Percentiles rank a stretch among this genome's conserved stretches.
Conservation (phyloP, 2,797 vertebrate genomes). For the Parotocinclus haroldoi region DNA sequence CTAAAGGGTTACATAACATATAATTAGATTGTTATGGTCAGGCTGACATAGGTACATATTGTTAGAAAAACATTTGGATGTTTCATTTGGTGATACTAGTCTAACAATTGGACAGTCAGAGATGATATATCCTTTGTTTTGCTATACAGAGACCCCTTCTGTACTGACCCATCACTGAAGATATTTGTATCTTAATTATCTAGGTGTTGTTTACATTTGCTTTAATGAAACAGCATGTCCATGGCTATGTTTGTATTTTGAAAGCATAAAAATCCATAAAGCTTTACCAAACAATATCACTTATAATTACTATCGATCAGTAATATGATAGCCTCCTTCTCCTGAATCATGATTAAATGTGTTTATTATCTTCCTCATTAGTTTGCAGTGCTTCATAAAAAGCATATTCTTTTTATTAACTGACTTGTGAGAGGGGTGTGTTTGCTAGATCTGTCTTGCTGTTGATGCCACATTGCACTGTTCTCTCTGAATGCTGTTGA, state of each 20-base stretch:
- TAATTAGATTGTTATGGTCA: no score
- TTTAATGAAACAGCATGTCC: conserved; percentile 47
- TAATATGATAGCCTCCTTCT: conserved; percentile 30
- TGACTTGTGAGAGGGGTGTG: conserved; percentile 43
- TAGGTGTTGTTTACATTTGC: conserved; percentile 29
- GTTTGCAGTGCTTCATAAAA: neutral
- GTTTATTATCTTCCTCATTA: neutral
- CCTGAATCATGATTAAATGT: no score
- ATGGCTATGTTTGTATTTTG: conserved; percentile 46
- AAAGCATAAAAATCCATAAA: conserved; percentile 36
- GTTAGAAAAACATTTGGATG: no score
- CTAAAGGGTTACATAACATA: no score
- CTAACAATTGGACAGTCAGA: conserved; percentile 43
- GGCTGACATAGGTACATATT: no score
- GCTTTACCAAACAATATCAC: conserved; percentile 31
- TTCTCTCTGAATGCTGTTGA: conserved; percentile 60
- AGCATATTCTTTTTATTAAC: conserved; percentile 12
- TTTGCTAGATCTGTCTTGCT: conserved; percentile 68
- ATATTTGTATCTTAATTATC: conserved; percentile 19
- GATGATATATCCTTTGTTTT: conserved; percentile 65
- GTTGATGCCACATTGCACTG: conserved; percentile 66
- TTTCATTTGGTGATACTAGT: no score
- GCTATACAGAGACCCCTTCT: conserved; percentile 67
- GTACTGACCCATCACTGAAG: conserved; percentile 54
- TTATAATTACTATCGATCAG: neutral